Conservation (phyloP, 2,113 vertebrate genomes). For the Edolisoma coerulescens region DNA sequence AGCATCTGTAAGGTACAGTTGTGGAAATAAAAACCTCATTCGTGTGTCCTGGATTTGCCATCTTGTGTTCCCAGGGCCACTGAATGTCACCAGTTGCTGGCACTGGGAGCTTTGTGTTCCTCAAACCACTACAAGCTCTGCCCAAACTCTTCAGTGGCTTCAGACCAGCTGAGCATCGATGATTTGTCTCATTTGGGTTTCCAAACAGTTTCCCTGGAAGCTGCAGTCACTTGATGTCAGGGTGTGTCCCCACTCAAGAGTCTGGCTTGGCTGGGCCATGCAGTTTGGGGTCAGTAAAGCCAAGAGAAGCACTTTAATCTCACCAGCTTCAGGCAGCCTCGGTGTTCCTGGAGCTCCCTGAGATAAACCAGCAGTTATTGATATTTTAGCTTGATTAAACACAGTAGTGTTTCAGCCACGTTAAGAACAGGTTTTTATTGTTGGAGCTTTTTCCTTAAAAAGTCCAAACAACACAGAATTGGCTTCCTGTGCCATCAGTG, state of each 20-base stretch:
- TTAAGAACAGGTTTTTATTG: not conserved
- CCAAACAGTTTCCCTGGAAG: not conserved
- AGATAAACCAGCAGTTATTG: not conserved
- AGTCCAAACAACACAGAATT: not conserved
- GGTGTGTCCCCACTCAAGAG: not conserved
- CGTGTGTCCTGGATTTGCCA: not conserved
- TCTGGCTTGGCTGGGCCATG: not conserved
- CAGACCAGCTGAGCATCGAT: accelerated
- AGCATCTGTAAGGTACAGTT: not conserved
- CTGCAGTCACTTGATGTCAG: not conserved
- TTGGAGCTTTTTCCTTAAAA: not conserved
- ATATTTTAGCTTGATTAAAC: not conserved
- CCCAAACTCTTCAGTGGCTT: not conserved
- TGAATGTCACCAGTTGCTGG: not conserved
- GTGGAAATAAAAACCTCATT: accelerated
- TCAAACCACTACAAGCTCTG: not conserved
- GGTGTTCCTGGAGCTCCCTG: not conserved
- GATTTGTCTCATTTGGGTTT: accelerated
- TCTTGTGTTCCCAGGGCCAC: not conserved
- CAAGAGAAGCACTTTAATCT: not conserved
- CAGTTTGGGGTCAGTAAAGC: not conserved
- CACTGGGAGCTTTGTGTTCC: not conserved
- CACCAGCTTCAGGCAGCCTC: not conserved
- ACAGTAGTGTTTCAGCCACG: not conserved
- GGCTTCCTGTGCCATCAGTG: not conserved